A percentile compares a stretch with the other conserved stretches of the same genome.
Conservation (phyloP, 2,113 vertebrate species). For the Sus scrofa region DNA sequence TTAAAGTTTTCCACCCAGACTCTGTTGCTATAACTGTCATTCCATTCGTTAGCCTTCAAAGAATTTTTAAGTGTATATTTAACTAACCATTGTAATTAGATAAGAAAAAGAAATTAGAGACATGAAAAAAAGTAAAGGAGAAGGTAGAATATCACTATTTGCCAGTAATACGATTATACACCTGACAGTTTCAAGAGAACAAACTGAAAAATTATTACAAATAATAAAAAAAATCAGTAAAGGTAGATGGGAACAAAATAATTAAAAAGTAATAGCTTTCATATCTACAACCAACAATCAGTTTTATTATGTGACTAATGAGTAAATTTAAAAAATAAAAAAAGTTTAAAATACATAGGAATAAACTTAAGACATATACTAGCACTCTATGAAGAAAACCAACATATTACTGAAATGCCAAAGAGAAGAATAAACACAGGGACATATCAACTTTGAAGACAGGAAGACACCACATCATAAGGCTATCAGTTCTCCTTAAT, state of each 20-base stretch:
- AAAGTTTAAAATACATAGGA: background rate
- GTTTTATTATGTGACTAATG: background rate
- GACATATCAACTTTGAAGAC: background rate
- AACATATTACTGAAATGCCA: background rate
- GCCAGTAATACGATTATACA: background rate
- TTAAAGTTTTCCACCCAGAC: background rate
- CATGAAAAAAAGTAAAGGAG: background rate
- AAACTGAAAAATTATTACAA: background rate
- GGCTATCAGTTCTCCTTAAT: background rate
- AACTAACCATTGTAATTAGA: constrained; percentile 4
- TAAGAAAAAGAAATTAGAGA: constrained; percentile 29
- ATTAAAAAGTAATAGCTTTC: background rate
- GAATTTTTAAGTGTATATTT: background rate
- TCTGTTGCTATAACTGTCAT: background rate
- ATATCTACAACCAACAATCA: background rate
- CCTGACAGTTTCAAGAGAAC: background rate
- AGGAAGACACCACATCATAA: background rate
- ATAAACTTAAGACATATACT: background rate
- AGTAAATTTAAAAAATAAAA: background rate
- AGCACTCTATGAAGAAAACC: background rate
- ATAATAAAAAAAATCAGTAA: background rate
- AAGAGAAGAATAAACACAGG: background rate
- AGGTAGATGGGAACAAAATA: background rate
- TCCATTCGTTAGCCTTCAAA: background rate
- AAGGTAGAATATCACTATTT: background rate